Evolutionary conservation across 2,888 invertebrate species (phyloP), one percentile per base, ranked within the genome.

Genomic region (Euzophera pinguis): DNA sequence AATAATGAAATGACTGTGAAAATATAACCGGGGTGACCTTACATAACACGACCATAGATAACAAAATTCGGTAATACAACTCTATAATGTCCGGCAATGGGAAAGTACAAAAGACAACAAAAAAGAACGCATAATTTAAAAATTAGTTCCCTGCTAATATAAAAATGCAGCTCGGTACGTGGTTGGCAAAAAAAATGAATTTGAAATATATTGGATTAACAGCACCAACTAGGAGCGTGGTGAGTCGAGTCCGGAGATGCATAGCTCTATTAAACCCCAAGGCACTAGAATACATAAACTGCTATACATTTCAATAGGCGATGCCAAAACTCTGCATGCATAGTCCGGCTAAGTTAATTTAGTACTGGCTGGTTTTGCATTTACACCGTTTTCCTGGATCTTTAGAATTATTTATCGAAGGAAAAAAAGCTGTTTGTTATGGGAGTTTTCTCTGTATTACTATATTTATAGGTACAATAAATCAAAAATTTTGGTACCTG

Each of bases 261-360:
- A 47, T 34, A 13, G 16, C 47, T 35, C 35, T 34, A 47, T 45
- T 12, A 27, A 29, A 5, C 16, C 38, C 49, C n/a, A 49, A 29
- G 47, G 49, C 39, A 14, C 38, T 10, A 27, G 49, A 29, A 49
- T 49, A 39, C 16, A 39, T 39, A 39, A 49, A 49, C 39, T 39
- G 8, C 29, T 5, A 39, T 49, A 29, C 10, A 49, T 49, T 49
- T 29, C 39, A 49, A 49, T 49, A 49, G 16, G 3, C 39, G 10
- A 9, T 16, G 39, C 16, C 39, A 1, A 3, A 16, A 16, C 14
- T 39, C 9, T 39, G 39, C 39, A 39, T 13, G 13, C 14, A 32
- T 32, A 10, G 32, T 10, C 10, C 10, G 8, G 7, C 14, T 14
- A 38, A 38, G 10, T 39, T 39, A 7, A 16, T 39, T 39, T 38